Evolutionary conservation across 2,888 invertebrate species (phyloP), one percentile per base, ranked within the genome.

Genomic region (Aleiodes leptofemur): DNA sequence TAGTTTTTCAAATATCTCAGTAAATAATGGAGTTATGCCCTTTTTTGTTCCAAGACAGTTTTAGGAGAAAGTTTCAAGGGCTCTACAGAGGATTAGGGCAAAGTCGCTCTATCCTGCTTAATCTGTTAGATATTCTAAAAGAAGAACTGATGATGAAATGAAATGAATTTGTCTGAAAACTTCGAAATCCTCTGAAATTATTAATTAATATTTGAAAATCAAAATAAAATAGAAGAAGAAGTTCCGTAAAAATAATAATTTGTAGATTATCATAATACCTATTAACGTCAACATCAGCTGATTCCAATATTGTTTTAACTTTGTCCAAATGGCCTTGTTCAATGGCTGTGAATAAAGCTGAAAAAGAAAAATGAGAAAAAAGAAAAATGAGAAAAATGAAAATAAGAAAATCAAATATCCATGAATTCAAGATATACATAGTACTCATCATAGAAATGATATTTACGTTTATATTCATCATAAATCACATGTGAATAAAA

Each of bases 291-390:
- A 98, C 95, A 87, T 96, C 96, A 0, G 96, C 96, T 34, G 97
- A 96, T 86, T 97, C 96, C 86, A 98, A 91, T 86, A 98, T 97
- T 72, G 96, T 95, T 83, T 95, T 93, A 8, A 97, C 96, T 88
- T 97, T 96, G 86, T 98, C 98, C 85, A 97, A 90, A 89, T 98
- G 97, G 71, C 97, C 97, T 90, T 98, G 96, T 90, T 98, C 98
- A 51, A 98, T 97, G 6, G 98, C 98, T 51, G 96, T 96, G 88
- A 98, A 97, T 66, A 98, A 92, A 72, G 97, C 98, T 98, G 93
- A 34, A 93, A 94, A 90, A 7, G 43, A 9, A 9, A 43, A 34
- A 34, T 34, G 91, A 90, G 86, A 74, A 31, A 69, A 0, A 66
- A 70, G 61, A 31, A 55, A 23, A 57, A 38, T 43, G 38, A 66